Percentiles rank a stretch among this genome's conserved stretches.
Evolutionary conservation across 92 coral and sea anemone species (phyloP).

Genomic region (Bergia puertoricense): DNA sequence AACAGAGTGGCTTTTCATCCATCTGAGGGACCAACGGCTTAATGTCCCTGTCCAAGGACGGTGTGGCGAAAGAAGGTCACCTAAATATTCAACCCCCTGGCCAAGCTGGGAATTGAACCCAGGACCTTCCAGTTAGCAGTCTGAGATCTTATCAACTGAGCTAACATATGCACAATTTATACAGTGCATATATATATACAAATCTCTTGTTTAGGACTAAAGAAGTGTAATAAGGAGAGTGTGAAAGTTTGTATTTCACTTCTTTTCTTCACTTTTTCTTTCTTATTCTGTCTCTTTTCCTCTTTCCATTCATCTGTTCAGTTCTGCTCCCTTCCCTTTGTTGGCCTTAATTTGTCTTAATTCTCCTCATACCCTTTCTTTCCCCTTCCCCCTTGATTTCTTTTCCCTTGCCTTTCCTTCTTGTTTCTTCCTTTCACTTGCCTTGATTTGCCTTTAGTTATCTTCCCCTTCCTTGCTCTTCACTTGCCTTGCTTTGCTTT

Average conservation of each 20-base stretch:
- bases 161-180: too few species aligned
- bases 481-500: neutral
- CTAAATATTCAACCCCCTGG: too few species aligned
- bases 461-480: neutral
- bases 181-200: too few species aligned
- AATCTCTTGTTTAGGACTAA: neutral
- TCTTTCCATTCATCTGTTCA: neutral
- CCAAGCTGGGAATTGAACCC: too few species aligned
- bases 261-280: neutral
- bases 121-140: too few species aligned
- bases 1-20: too few species aligned
- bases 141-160: too few species aligned
- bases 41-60: too few species aligned
- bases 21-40: too few species aligned
- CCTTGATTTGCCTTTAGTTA: neutral
- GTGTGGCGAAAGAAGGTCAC: too few species aligned
- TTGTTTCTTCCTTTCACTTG: neutral
- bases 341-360: neutral
- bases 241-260: neutral
- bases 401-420: neutral
- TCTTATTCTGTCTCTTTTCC: neutral
- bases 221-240: neutral
- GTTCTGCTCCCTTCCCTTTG: neutral
- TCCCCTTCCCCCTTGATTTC: neutral
- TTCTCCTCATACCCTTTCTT: neutral